Percentiles rank a stretch among this genome's conserved stretches.
Evolutionary conservation across 2,888 invertebrate genomes (phyloP).

Genomic region (Papilio protenor): DNA sequence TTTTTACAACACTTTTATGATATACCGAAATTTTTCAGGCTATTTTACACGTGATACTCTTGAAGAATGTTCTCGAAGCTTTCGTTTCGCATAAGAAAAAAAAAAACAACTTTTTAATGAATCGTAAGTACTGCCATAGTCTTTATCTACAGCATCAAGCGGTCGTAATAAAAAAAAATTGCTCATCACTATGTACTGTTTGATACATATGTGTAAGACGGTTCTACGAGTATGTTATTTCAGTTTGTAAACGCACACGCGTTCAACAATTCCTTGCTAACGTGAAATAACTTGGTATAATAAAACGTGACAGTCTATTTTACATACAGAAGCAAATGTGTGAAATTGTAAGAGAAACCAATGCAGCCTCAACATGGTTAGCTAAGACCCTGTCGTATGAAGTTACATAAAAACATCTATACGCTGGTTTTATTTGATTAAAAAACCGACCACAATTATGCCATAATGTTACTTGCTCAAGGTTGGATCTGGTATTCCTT

Average conservation of each 20-base stretch:
- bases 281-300: not conserved
- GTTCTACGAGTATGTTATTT: not conserved
- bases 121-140: not conserved
- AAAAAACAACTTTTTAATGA: too few relatives aligned
- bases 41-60: not conserved
- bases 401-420: not conserved
- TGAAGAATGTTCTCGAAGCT: not conserved
- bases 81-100: not conserved
- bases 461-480: too few relatives aligned
- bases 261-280: not conserved
- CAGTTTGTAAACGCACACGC: not conserved
- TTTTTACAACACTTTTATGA: too few relatives aligned
- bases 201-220: not conserved
- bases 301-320: slow-evolving; percentile 1
- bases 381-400: not conserved
- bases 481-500: too few relatives aligned
- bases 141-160: not conserved
- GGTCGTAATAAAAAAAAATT: too few relatives aligned
- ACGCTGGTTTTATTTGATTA: not conserved
- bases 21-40: not conserved
- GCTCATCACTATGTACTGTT: not conserved
- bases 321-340: not conserved
- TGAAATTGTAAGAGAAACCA: slow-evolving; percentile 25
- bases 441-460: not conserved
- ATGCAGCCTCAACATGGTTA: not conserved